Evolutionary conservation across 2,888 invertebrate species (phyloP).

Genomic region (Pseudococcus jackbeardsleyi): DNA sequence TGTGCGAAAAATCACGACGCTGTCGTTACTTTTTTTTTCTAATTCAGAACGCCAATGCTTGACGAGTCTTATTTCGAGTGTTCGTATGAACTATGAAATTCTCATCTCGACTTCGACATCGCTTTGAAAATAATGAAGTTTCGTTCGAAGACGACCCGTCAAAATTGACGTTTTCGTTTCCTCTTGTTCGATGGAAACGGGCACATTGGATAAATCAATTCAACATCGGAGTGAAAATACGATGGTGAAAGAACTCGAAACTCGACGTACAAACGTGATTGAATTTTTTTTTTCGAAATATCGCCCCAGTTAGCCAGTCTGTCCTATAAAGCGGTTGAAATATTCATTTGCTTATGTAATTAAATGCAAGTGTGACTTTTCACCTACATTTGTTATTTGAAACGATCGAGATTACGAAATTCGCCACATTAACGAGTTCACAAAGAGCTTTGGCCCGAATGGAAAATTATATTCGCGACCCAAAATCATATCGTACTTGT

Average conservation of each 20-base stretch:
- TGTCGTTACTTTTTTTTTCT: not conserved
- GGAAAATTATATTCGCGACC: not conserved
- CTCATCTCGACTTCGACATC: not conserved
- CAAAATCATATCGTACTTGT: not conserved
- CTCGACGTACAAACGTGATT: not conserved
- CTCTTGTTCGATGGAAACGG: not conserved
- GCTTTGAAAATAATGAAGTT: not conserved
- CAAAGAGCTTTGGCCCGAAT: not conserved
- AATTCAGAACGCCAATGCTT: conserved; percentile 6
- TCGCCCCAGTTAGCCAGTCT: not conserved
- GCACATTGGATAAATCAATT: not conserved
- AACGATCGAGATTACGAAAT: not conserved
- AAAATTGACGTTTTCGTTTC: conserved; percentile 18
- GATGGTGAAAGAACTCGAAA: not conserved
- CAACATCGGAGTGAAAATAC: not conserved
- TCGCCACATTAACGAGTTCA: not conserved
- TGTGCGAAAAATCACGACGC: not conserved
- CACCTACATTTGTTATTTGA: conserved; percentile 2
- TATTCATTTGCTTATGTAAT: conserved; percentile 1
- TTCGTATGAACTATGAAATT: not conserved
- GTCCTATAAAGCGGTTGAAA: conserved; percentile 2
- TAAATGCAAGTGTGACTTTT: conserved; percentile 7
- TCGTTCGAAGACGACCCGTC: not conserved
- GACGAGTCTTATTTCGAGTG: not conserved
- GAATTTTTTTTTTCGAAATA: conserved; percentile 9